phyloP scores from a whole-genome alignment of 2,797 vertebrate genomes.

The Phrynocephalus vlangalii region DNA sequence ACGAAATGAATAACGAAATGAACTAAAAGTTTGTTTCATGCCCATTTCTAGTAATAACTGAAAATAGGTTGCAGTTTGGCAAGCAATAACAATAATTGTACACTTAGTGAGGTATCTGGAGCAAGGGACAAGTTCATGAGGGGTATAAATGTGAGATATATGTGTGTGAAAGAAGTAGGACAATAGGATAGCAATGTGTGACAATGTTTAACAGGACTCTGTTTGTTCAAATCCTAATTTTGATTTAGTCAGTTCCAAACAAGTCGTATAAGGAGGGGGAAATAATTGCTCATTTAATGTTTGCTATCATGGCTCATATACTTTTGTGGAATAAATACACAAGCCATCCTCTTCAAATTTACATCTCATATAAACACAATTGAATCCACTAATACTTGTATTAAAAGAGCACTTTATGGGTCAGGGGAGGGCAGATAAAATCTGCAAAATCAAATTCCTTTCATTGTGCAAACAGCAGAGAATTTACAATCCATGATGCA shows the following conservation, averaged over 20 bases:
- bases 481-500: constrained; percentile 5
- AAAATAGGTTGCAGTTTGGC: no score
- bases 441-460: constrained; percentile 7
- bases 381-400: not conserved
- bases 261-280: not conserved
- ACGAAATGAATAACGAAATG: no score
- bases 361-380: not conserved
- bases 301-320: not conserved
- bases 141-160: no score
- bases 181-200: not conserved
- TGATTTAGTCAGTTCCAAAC: not conserved
- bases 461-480: constrained; percentile 10
- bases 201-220: not conserved
- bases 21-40: no score
- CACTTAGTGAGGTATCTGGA: no score
- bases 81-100: no score
- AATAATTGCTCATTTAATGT: not conserved
- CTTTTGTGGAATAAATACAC: not conserved
- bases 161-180: not conserved
- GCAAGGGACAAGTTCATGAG: not conserved
- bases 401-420: not conserved
- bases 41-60: no score
- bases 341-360: not conserved
- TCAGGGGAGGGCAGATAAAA: not conserved
- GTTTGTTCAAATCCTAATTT: not conserved